Base-by-base conservation (phyloP, 2,797 vertebrate species). In the Tamandua tetradactyla region DNA sequence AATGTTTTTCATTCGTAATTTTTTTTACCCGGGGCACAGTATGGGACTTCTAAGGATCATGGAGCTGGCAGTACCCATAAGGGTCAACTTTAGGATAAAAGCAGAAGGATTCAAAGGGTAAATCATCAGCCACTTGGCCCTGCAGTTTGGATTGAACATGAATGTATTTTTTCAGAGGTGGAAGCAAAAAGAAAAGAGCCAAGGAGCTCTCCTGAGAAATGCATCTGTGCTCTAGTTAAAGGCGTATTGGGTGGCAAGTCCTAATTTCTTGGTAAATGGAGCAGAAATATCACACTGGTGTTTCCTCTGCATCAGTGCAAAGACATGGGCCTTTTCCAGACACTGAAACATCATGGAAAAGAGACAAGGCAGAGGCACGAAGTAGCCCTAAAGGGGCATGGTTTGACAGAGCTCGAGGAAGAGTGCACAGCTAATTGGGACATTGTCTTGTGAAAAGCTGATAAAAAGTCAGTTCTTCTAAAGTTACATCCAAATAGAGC, bases 181-280 rank as follows among this genome's bases (percentile, higher is more conserved):
- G 74, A 87, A 84, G 72, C 30, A 25, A 66, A 92, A 69, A 78
- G 71, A 61, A 40, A 35, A 62, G 37, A 44, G 25, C 40, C 23
- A 12, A 49, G n/a, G 32, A 40, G 2, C 69, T 76, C 87, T 74
- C 92, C 37, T 49, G 87, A 90, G 76, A 89, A 87, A 62, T 37
- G 22, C 20, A 14, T 88, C 37, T 84, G 44, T 89, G 90, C 74
- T 95, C 93, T 64, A 94, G 94, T 95, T 96, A 90, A 68, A 95
- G 82, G 79, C 5, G 0, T 40, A 4, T 62, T 69, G 81, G 40
- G 68, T 80, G 66, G 84, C 44, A 59, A 96, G 87, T 75, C 92
- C 93, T 89, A 95, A 96, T 97, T 96, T 97, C 93, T 96, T 57
- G 86, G 49, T 95, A 96, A 97, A 57, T 97, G 95, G 96, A 95